A percentile compares a stretch with the other conserved stretches of the same genome.
phyloP scores from a whole-genome alignment of 2,113 vertebrate species.

The Pituophis catenifer region DNA sequence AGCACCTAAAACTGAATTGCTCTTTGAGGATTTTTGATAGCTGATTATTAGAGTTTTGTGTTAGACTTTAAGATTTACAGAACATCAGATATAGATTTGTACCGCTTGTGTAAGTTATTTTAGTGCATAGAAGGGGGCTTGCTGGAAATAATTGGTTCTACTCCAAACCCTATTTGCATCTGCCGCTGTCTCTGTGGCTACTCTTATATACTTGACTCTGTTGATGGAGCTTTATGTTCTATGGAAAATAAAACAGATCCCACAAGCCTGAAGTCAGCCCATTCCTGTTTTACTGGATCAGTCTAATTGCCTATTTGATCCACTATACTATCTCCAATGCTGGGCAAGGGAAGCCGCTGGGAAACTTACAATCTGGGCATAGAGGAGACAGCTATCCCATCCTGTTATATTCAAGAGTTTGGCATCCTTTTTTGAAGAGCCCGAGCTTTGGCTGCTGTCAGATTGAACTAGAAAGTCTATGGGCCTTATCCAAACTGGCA shows the following conservation, averaged over 20 bases:
- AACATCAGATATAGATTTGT: neutral
- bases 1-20: neutral
- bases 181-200: neutral
- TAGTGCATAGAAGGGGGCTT: neutral
- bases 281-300: neutral
- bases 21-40: neutral
- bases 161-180: neutral
- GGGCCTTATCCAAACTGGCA: conserved; percentile 7
- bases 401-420: neutral
- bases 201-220: neutral
- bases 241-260: neutral
- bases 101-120: neutral
- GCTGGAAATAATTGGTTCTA: neutral
- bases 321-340: neutral
- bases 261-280: neutral
- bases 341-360: neutral
- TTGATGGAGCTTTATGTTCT: neutral
- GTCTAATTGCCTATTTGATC: neutral
- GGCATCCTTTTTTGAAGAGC: neutral
- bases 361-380: neutral
- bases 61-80: neutral
- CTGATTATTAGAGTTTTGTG: neutral
- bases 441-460: conserved; percentile 9
- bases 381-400: neutral
- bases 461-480: neutral